A percentile compares a stretch with the other conserved stretches of the same genome.
Conservation (phyloP, 1,140 invertebrate species). For the Microplitis mediator region DNA sequence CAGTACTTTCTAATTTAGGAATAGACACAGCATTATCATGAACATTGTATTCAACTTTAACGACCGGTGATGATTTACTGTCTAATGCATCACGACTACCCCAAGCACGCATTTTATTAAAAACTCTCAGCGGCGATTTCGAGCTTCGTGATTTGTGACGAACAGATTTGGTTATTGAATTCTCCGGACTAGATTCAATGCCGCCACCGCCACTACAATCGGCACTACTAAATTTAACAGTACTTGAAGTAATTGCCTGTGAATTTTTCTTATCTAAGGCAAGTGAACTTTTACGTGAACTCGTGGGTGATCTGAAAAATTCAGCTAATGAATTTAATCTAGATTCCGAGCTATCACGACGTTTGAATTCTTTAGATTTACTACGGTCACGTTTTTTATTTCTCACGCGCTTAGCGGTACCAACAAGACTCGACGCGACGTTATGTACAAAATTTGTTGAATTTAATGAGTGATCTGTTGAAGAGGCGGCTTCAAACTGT, state of each 20-base stretch:
- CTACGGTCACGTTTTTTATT: constrained; percentile 54
- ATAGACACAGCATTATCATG: constrained; percentile 43
- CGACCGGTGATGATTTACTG: constrained; percentile 34
- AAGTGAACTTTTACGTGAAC: constrained; percentile 55
- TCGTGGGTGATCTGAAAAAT: constrained; percentile 59
- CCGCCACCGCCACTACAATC: constrained; percentile 50
- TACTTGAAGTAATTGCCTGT: background rate
- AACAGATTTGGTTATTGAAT: constrained; percentile 44
- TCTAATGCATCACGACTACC: constrained; percentile 54
- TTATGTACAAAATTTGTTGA: constrained; percentile 49
- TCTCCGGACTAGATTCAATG: constrained; percentile 53
- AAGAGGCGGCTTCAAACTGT: background rate
- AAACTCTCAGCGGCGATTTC: constrained; percentile 55
- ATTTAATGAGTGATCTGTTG: constrained; percentile 28
- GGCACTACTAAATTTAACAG: constrained; percentile 18
- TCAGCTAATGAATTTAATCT: constrained; percentile 53
- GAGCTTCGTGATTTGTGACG: constrained; percentile 53
- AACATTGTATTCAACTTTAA: constrained; percentile 49
- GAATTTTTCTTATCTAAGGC: constrained; percentile 29
- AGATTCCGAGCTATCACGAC: constrained; percentile 57
- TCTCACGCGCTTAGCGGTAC: constrained; percentile 51
- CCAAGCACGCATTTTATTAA: constrained; percentile 54
- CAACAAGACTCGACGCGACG: constrained; percentile 45
- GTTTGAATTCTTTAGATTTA: constrained; percentile 56
- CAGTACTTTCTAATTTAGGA: constrained; percentile 35